These are phyloP conservation scores for Omphaloscelis lunosa DNA, from an alignment of 2,888 invertebrate species.

Conservation along the genomic window DNA sequence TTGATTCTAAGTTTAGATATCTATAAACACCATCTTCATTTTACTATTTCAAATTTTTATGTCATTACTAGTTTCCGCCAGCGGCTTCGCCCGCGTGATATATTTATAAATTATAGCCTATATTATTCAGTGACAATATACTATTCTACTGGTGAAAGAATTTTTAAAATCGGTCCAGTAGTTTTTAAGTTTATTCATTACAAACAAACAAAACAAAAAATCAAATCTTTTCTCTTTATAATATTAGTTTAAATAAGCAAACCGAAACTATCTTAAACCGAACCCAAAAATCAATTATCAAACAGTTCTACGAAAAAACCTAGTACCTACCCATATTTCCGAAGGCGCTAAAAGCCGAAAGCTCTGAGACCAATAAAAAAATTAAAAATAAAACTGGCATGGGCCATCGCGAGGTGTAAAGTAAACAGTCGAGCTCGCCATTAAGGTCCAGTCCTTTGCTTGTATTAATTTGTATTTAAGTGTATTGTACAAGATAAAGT, in stretches of 20 bases:
- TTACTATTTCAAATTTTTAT: neutral
- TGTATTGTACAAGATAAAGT: constrained; percentile 90
- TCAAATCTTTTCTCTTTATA: too few relatives aligned
- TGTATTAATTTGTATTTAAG: constrained; percentile 91
- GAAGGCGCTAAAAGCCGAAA: constrained; percentile 85
- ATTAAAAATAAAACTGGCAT: constrained; percentile 81
- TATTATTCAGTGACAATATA: too few relatives aligned
- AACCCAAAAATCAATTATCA: constrained; percentile 73
- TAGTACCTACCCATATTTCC: constrained; percentile 66
- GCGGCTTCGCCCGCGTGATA: too few relatives aligned
- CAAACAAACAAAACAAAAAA: too few relatives aligned
- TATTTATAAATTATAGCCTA: too few relatives aligned
- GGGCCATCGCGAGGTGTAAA: constrained; percentile 89
- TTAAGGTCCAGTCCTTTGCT: constrained; percentile 87
- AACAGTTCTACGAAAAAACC: constrained; percentile 73
- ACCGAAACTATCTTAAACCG: constrained; percentile 9
- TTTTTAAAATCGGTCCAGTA: too few relatives aligned
- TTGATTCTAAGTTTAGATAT: neutral
- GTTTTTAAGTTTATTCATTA: too few relatives aligned
- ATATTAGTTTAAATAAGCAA: constrained; percentile 2
- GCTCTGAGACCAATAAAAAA: constrained; percentile 78
- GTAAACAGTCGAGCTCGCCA: constrained; percentile 88
- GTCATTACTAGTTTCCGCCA: too few relatives aligned
- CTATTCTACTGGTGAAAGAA: too few relatives aligned
- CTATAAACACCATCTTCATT: neutral